Percentiles rank a stretch among this genome's conserved stretches.
These are phyloP conservation scores for Pristis pectinata DNA, from an alignment of 2,797 vertebrate genomes.

Conservation along the genomic window DNA sequence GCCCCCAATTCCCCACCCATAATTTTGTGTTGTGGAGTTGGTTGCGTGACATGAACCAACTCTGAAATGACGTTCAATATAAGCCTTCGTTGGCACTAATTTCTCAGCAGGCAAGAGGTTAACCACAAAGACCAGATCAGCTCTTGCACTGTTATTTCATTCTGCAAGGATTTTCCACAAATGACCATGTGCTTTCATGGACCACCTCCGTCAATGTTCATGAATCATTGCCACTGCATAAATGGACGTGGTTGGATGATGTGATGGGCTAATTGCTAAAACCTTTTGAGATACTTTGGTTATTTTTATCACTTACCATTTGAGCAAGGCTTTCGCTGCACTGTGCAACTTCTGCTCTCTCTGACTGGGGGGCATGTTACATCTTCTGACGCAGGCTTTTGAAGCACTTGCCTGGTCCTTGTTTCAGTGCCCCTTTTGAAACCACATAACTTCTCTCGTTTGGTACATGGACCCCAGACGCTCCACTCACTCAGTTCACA, in stretches of 20 bases:
- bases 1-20: too few relatives aligned
- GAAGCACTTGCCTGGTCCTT: constrained; percentile 65
- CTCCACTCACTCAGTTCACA: constrained; percentile 92
- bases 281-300: neutral
- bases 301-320: constrained; percentile 45
- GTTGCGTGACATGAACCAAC: neutral
- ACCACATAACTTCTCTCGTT: constrained; percentile 87
- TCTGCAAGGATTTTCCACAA: neutral
- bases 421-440: constrained; percentile 85
- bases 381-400: constrained; percentile 59
- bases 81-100: neutral
- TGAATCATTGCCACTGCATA: neutral
- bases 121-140: neutral
- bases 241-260: too few relatives aligned
- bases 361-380: constrained; percentile 65
- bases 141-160: too few relatives aligned
- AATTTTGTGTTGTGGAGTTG: neutral
- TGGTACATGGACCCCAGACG: constrained; percentile 81
- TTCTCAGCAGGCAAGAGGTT: neutral
- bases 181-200: too few relatives aligned
- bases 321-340: constrained; percentile 71
- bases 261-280: too few relatives aligned
- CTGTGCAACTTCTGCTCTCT: constrained; percentile 72
- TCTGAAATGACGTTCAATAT: neutral
- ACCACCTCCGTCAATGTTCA: neutral